phyloP scores from a whole-genome alignment of 2,888 invertebrate genomes.

The Eupelmus urozonus region DNA sequence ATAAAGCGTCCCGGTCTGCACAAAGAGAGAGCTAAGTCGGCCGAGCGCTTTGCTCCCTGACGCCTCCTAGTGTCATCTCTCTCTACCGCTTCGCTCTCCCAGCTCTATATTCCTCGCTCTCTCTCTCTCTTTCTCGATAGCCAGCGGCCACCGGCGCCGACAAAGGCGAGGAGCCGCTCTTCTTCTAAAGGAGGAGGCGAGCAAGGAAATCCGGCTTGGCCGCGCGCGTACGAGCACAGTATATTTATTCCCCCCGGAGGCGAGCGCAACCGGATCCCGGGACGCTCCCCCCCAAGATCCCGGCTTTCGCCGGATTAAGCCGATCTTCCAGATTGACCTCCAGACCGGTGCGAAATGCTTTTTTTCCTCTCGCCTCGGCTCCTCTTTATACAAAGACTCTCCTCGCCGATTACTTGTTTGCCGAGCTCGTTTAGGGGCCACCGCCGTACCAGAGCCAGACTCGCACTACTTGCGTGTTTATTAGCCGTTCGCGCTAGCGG shows the following conservation, averaged over 20 bases:
- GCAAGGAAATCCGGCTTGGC: not conserved
- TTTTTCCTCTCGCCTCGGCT: not conserved
- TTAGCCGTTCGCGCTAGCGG: too few relatives aligned
- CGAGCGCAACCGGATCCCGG: too few relatives aligned
- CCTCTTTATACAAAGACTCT: too few relatives aligned
- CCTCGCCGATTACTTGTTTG: too few relatives aligned
- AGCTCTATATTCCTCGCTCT: too few relatives aligned
- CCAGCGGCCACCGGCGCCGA: too few relatives aligned
- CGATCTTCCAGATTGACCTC: constrained; percentile 14
- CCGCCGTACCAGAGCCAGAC: constrained; percentile 20
- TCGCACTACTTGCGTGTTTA: not conserved
- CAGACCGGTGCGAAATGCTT: not conserved
- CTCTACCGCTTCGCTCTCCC: too few relatives aligned
- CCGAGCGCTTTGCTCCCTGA: too few relatives aligned
- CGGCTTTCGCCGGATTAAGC: constrained; percentile 38
- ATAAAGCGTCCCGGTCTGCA: constrained; percentile 27
- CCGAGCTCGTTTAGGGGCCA: not conserved
- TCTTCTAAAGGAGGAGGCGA: constrained; percentile 8
- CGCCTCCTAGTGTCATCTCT: too few relatives aligned
- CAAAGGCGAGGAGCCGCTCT: not conserved
- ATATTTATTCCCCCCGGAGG: constrained; percentile 26
- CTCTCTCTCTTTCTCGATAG: constrained; percentile 24
- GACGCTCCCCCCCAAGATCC: too few relatives aligned
- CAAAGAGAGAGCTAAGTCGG: constrained; percentile 37
- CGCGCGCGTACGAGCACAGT: not conserved